Evolutionary conservation across 2,113 vertebrate genomes (phyloP).

Genomic region (Halcyon malimbica): DNA sequence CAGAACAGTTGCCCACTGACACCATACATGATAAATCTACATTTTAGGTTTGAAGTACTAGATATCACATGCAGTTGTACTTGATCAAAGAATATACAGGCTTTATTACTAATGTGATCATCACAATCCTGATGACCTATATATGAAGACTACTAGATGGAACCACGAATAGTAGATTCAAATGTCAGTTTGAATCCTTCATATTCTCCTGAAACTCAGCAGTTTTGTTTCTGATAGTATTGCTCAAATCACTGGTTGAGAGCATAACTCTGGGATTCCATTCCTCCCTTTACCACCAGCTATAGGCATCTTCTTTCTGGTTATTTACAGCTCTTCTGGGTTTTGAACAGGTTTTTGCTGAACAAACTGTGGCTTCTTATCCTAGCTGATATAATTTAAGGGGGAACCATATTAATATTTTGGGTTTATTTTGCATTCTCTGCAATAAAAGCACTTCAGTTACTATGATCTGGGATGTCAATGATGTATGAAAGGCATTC

Average conservation of each 20-base stretch:
- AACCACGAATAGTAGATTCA: not conserved
- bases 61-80: not conserved
- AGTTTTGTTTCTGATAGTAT: not conserved
- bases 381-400: not conserved
- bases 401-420: not conserved
- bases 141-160: not conserved
- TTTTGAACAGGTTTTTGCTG: not conserved
- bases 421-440: not conserved
- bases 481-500: not conserved
- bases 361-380: not conserved
- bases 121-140: not conserved
- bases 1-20: not conserved
- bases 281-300: not conserved
- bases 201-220: not conserved
- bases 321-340: not conserved
- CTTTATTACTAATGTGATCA: not conserved
- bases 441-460: not conserved
- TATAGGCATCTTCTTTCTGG: not conserved
- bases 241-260: not conserved
- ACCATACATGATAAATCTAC: not conserved
- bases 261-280: not conserved
- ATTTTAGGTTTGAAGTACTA: not conserved
- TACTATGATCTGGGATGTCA: not conserved
- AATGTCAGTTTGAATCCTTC: not conserved
- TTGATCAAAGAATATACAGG: not conserved